Evolutionary conservation across 1,140 invertebrate genomes (phyloP).

Genomic region (Dendroctonus ponderosae): DNA sequence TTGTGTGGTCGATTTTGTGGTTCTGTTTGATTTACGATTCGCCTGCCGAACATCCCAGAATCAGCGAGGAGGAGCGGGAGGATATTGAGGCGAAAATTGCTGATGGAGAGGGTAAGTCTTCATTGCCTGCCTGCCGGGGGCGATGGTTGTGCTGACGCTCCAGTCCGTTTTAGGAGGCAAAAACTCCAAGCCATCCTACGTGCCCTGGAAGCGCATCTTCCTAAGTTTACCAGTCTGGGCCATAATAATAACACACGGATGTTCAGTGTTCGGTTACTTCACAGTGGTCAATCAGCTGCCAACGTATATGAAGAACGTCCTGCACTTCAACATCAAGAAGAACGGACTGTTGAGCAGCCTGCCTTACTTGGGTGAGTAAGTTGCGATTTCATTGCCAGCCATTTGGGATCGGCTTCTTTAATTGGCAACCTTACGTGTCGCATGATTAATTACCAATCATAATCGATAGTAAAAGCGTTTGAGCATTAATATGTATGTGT

Average conservation of each 20-base stretch:
- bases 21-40: slow-evolving; percentile 81
- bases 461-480: too few species aligned
- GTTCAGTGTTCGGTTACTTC: slow-evolving; percentile 94
- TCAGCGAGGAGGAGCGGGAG: slow-evolving; percentile 72
- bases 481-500: too few species aligned
- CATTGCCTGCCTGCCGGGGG: background rate
- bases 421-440: too few species aligned
- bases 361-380: slow-evolving; percentile 74
- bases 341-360: slow-evolving; percentile 85
- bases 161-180: slow-evolving; percentile 31
- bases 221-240: slow-evolving; percentile 87
- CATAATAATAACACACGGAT: slow-evolving; percentile 84
- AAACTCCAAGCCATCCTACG: slow-evolving; percentile 57
- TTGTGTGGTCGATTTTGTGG: slow-evolving; percentile 84
- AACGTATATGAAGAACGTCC: slow-evolving; percentile 88
- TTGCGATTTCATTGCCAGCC: background rate
- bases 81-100: slow-evolving; percentile 77
- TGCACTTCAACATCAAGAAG: slow-evolving; percentile 81
- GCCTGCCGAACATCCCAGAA: slow-evolving; percentile 82
- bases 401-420: too few species aligned
- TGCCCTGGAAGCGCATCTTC: slow-evolving; percentile 80
- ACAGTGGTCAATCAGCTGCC: slow-evolving; percentile 91
- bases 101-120: slow-evolving; percentile 42
- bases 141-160: too few species aligned
- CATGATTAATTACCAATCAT: too few species aligned